Conservation (phyloP, 2,888 invertebrate species). For the Macrophya alboannulata region DNA sequence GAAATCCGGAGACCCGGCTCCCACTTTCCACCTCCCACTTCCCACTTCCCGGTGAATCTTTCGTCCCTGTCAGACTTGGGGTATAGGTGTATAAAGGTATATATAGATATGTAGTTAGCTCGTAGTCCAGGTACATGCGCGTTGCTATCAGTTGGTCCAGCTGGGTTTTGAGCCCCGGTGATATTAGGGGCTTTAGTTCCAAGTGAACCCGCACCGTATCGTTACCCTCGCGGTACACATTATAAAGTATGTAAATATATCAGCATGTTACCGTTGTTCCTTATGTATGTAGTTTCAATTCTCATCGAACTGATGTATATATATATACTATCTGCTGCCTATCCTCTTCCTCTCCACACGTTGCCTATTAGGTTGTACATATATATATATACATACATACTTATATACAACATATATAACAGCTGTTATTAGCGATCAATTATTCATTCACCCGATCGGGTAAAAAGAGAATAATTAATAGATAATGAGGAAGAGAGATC, state of each 20-base stretch:
- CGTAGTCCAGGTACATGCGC: slow-evolving; percentile 45
- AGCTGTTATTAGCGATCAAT: too few relatives aligned
- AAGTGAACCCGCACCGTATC: slow-evolving; percentile 63
- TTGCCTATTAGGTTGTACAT: too few relatives aligned
- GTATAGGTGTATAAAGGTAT: neutral
- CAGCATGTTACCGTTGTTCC: slow-evolving; percentile 14
- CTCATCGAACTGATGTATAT: neutral
- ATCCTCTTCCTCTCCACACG: too few relatives aligned
- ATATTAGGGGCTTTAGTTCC: slow-evolving; percentile 61
- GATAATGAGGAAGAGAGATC: too few relatives aligned
- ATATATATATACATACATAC: neutral
- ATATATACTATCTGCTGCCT: too few relatives aligned
- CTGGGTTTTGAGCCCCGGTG: slow-evolving; percentile 50
- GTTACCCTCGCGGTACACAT: slow-evolving; percentile 58
- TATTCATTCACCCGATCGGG: too few relatives aligned
- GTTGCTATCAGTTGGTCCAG: slow-evolving; percentile 46
- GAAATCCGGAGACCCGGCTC: neutral
- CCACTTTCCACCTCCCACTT: neutral
- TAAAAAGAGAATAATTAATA: too few relatives aligned
- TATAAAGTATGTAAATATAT: slow-evolving; percentile 37
- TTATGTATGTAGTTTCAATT: neutral
- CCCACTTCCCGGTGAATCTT: slow-evolving; percentile 16
- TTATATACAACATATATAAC: neutral
- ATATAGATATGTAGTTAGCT: slow-evolving; percentile 14
- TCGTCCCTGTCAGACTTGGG: slow-evolving; percentile 32